These are phyloP conservation scores for Campylorhamphus procurvoides DNA, from an alignment of 2,113 vertebrate genomes.

Conservation along the genomic window DNA sequence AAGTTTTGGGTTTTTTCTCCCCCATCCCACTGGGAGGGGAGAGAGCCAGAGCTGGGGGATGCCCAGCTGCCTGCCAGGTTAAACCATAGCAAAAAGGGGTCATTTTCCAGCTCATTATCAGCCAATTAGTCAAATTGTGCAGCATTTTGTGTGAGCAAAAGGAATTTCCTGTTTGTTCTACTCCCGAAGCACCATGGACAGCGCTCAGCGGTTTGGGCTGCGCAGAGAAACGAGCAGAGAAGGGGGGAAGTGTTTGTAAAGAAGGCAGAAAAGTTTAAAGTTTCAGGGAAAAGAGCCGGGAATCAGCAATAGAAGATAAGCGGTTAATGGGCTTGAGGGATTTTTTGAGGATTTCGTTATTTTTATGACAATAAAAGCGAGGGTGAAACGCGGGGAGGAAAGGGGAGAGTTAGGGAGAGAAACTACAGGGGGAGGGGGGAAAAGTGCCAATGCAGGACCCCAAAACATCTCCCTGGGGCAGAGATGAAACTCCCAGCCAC, in stretches of 20 bases:
- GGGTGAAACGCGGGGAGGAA: not conserved
- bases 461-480: accelerated
- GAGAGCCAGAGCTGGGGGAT: not conserved
- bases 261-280: not conserved
- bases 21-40: not conserved
- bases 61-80: not conserved
- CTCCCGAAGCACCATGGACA: not conserved
- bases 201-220: not conserved
- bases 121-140: not conserved
- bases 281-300: not conserved
- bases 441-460: not conserved
- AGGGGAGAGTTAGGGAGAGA: not conserved
- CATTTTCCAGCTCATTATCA: not conserved
- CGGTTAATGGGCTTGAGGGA: not conserved
- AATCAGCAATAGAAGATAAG: not conserved
- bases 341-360: not conserved
- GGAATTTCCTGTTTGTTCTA: not conserved
- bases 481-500: not conserved
- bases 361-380: not conserved
- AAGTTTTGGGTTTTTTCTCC: not conserved
- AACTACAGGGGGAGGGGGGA: not conserved
- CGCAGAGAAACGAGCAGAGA: not conserved
- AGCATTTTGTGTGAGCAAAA: not conserved
- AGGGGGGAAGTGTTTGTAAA: not conserved
- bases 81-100: not conserved